Evolutionary conservation across 2,113 vertebrate genomes (phyloP).

Genomic region (Desmodus rotundus): DNA sequence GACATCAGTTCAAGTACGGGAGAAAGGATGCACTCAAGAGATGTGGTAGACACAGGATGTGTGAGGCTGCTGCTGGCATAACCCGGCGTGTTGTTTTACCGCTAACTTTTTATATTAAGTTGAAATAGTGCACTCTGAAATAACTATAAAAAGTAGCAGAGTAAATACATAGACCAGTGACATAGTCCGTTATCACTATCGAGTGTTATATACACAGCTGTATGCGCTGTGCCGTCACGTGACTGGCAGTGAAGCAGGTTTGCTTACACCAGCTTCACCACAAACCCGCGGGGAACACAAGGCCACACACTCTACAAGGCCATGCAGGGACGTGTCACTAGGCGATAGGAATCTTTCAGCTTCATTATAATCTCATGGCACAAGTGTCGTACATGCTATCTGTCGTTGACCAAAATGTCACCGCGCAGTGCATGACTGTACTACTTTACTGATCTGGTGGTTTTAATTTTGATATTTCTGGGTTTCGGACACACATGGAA

Average conservation of each 20-base stretch:
- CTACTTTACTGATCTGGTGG: background rate
- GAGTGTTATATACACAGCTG: too few relatives aligned
- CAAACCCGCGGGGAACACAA: background rate
- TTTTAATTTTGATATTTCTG: background rate
- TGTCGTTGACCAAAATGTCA: background rate
- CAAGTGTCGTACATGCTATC: too few relatives aligned
- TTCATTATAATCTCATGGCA: background rate
- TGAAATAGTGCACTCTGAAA: background rate
- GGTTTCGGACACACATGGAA: background rate
- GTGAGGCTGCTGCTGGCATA: background rate
- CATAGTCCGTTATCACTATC: too few relatives aligned
- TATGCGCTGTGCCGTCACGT: background rate
- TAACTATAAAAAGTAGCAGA: too few relatives aligned
- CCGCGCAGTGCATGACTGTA: background rate
- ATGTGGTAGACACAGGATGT: background rate
- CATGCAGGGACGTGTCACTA: rapidly evolving
- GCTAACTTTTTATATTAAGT: background rate
- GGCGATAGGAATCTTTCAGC: background rate
- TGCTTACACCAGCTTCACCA: background rate
- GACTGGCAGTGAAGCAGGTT: background rate
- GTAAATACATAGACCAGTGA: too few relatives aligned
- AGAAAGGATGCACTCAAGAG: background rate
- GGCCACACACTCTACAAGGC: background rate
- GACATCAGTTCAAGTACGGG: background rate
- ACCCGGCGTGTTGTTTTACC: background rate